phyloP scores from a whole-genome alignment of 2,797 vertebrate species.

The Pyrrhura leucotis region DNA sequence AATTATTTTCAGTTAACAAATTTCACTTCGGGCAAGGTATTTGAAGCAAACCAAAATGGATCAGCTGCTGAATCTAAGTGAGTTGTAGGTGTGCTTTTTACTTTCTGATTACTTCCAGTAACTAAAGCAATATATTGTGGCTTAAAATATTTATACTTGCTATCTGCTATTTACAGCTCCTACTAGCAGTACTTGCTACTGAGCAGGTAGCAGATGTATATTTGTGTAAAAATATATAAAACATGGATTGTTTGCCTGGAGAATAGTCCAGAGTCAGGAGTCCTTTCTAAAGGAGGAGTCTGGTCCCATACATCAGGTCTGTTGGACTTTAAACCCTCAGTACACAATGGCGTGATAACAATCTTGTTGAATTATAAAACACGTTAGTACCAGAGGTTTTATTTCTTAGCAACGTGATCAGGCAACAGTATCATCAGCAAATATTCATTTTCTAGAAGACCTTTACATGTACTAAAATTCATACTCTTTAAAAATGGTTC shows the following conservation, averaged over 20 bases:
- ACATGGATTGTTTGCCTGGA: neutral
- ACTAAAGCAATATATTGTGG: neutral
- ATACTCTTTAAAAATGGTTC: neutral
- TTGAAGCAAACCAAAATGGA: neutral
- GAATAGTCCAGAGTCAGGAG: neutral
- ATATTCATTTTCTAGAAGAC: slow-evolving; percentile 44
- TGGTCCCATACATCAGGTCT: slow-evolving; percentile 14
- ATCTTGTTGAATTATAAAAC: slow-evolving; percentile 70
- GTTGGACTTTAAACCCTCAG: slow-evolving; percentile 69
- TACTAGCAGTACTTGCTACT: neutral
- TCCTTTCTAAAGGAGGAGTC: slow-evolving; percentile 14
- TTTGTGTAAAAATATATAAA: neutral
- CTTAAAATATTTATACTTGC: neutral
- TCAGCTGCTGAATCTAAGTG: neutral
- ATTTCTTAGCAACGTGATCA: slow-evolving; percentile 66
- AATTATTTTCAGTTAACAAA: neutral
- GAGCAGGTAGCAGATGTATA: neutral
- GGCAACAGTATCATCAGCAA: slow-evolving; percentile 52
- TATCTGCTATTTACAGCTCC: neutral
- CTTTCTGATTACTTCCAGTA: neutral
- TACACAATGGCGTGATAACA: slow-evolving; percentile 59
- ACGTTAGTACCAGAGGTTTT: slow-evolving; percentile 52
- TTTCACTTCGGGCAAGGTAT: neutral
- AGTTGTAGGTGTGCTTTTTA: neutral
- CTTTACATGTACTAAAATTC: neutral